Base-by-base conservation (phyloP, 2,888 invertebrate species). In the Tipula helvola region DNA sequence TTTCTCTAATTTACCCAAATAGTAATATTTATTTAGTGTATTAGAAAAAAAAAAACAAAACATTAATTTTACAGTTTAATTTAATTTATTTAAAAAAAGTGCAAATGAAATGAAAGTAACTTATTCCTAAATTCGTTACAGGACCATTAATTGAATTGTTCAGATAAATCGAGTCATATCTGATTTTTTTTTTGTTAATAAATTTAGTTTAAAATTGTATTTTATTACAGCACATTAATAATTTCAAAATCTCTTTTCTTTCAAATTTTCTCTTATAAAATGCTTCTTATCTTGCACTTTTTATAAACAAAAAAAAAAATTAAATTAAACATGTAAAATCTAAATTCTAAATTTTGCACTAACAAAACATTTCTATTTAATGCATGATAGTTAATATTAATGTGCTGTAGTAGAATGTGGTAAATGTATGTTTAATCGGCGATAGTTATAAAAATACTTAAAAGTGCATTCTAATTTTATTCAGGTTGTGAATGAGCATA, bases 401-500 rank as follows among this genome's bases (percentile, higher is more conserved):
- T 71, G 71, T 71, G 71, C 71, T 71, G 71, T 71, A 71, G 71
- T 71, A 71, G 28, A 71, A 28, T 52, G n/a, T 52, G 10, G 28
- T 28, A 28, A 71, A 57, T 57, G 5, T 18, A 57, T 16, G 16
- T 57, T 28, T 71, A 28, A 71, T 52, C 28, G 28, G 52, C 28
- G 28, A 52, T 16, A 8, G 12, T 16, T 52, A 16, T 52, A 13
- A 36, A 83, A 36, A 39, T 39, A 39, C 0, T 39, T 7, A 39
- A 39, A 39, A 0, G 5, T 39, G 39, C 7, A 7, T 39, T 39
- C 13, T 83, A 13, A 83, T 84, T 39, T 85, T 42, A 52, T 89
- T 89, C 92, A 97, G 97, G 97, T 97, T 88, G 96, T 97, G 87
- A 97, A 97, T 91, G 96, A 97, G 90, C 95, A 95, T 89, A 94